phyloP scores from a whole-genome alignment of 1,140 invertebrate genomes.

The Papilio polytes region DNA sequence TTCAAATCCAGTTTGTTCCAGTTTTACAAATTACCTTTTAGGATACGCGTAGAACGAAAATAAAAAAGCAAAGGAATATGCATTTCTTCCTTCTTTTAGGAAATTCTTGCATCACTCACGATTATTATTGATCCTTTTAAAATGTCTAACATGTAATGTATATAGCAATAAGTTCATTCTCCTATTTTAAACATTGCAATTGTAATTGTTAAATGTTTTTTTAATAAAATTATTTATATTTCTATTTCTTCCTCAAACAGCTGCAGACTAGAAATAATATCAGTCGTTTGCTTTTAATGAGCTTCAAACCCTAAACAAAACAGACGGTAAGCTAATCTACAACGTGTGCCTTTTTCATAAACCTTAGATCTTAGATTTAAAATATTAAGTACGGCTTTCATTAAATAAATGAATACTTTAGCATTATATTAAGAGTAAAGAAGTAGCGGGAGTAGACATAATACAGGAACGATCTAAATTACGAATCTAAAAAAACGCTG shows the following conservation, averaged over 20 bases:
- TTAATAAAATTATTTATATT: too few species aligned
- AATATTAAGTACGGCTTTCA: not conserved
- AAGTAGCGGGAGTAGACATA: not conserved
- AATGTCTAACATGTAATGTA: too few species aligned
- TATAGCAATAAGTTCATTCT: too few species aligned
- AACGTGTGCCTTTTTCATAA: too few species aligned
- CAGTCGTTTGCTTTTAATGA: too few species aligned
- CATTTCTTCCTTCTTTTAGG: not conserved
- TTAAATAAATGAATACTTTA: not conserved
- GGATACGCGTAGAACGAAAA: not conserved
- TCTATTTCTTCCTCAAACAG: too few species aligned
- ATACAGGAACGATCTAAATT: not conserved
- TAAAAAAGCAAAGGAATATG: not conserved
- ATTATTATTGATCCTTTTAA: not conserved
- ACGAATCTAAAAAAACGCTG: slow-evolving; percentile 9
- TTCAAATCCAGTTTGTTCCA: slow-evolving; percentile 16
- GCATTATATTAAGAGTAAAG: not conserved
- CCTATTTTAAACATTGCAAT: too few species aligned
- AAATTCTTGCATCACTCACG: not conserved
- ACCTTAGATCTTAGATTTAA: too few species aligned
- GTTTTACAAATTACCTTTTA: slow-evolving; percentile 15
- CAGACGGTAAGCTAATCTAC: too few species aligned
- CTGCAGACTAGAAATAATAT: too few species aligned
- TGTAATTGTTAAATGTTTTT: too few species aligned
- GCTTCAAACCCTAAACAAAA: too few species aligned